Evolutionary conservation across 2,888 invertebrate species (phyloP), one percentile per base, ranked within the genome.

Genomic region (Agrotis puta): DNA sequence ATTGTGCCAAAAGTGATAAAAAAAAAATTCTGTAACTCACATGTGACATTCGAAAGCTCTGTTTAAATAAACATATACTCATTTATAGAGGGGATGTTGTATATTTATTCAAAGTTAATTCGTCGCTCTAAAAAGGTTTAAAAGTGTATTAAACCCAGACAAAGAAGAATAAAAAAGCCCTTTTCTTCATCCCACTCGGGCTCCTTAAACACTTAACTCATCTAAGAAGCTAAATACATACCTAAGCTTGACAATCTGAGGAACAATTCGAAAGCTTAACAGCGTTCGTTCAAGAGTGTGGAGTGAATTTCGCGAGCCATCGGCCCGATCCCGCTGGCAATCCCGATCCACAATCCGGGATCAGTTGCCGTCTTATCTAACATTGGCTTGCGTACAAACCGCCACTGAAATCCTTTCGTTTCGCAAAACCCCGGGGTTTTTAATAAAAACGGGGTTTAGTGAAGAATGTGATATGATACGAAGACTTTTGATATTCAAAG

Each of bases 321-420:
- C 74, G 85, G 67, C 67, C 51, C 71, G 61, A 75, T 77, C 65
- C 64, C 67, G 67, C 65, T 65, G 58, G 82, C 85, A 85, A 82
- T 72, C 62, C 82, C 65, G 79, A 82, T 82, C 79, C 85, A 79
- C 83, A 78, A 79, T 71, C 85, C 81, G 81, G 92, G 92, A 92
- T 94, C 91, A 92, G 88, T 87, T 71, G 84, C 86, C 88, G 88
- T 86, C 89, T 93, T 93, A 94, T 93, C 93, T 91, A 87, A 90
- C 90, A 91, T 91, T 90, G 89, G 88, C 88, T 90, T 90, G 83
- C 86, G 84, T 86, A 87, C 88, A 85, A 85, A 79, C 84, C 84
- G 75, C 78, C 70, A 61, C 63, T 70, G 71, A 70, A 82, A 82
- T 85, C 84, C 82, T 59, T 62, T 66, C 77, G 57, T 74, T 64